phyloP scores from a whole-genome alignment of 2,113 vertebrate genomes.

The Melanostigma gelatinosum region DNA sequence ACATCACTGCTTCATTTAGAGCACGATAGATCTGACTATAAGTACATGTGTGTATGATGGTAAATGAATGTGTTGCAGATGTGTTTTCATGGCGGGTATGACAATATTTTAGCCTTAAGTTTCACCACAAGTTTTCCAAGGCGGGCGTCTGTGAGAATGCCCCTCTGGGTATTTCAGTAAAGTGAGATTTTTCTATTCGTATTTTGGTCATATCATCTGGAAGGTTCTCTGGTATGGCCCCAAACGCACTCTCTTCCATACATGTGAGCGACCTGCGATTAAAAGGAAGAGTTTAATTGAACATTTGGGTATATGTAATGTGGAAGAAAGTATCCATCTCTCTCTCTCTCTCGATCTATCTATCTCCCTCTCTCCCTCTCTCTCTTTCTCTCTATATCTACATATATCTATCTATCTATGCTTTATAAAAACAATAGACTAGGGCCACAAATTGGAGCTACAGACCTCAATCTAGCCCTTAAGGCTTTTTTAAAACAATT shows the following conservation, averaged over 20 bases:
- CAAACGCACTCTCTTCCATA: constrained; percentile 84
- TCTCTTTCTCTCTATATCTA: too few species aligned
- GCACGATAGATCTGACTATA: too few species aligned
- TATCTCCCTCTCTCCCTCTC: too few species aligned
- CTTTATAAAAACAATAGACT: background rate
- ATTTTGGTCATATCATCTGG: constrained; percentile 88
- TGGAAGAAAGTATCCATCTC: background rate
- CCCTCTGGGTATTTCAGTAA: constrained; percentile 86
- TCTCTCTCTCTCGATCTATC: too few species aligned
- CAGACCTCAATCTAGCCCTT: background rate
- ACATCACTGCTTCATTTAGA: too few species aligned
- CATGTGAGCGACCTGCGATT: constrained; percentile 85
- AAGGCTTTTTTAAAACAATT: background rate
- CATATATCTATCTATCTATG: background rate
- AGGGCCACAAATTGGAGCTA: background rate
- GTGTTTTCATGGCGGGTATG: too few species aligned
- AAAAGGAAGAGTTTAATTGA: constrained; percentile 19
- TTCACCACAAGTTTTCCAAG: constrained; percentile 92
- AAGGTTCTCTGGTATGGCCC: constrained; percentile 85
- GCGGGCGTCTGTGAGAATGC: constrained; percentile 82
- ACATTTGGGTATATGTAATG: background rate
- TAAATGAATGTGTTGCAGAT: too few species aligned
- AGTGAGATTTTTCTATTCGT: constrained; percentile 90
- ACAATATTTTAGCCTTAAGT: constrained; percentile 75
- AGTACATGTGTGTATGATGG: too few species aligned